A percentile compares a stretch with the other conserved stretches of the same genome.
phyloP scores from a whole-genome alignment of 2,888 invertebrate species.

The Eilema caniola region DNA sequence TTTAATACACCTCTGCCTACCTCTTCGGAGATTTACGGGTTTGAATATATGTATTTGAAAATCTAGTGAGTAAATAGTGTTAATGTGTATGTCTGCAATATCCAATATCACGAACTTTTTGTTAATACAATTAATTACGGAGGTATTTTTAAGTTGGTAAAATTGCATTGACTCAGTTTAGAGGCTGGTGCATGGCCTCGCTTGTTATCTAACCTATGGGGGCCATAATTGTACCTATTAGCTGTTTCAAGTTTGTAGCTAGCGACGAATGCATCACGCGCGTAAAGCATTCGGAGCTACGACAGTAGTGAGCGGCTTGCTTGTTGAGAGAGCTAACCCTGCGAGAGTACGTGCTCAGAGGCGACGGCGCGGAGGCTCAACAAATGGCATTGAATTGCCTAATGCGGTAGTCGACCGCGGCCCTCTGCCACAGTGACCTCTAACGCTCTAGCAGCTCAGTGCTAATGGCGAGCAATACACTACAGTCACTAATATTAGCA shows the following conservation, averaged over 20 bases:
- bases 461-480: constrained; percentile 16
- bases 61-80: not conserved
- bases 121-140: not conserved
- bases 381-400: constrained; percentile 11
- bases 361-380: not conserved
- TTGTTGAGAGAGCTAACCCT: not conserved
- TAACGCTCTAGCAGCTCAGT: constrained; percentile 10
- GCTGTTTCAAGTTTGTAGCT: not conserved
- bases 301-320: not conserved
- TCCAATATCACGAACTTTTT: not conserved
- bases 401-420: constrained; percentile 7
- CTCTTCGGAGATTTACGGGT: no score
- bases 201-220: not conserved
- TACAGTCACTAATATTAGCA: constrained; percentile 36
- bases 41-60: no score
- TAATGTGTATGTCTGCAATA: not conserved
- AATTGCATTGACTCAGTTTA: not conserved
- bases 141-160: not conserved
- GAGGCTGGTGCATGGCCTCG: not conserved
- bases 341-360: not conserved
- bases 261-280: not conserved
- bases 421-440: constrained; percentile 27
- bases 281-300: not conserved
- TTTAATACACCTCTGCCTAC: no score
- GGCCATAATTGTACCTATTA: not conserved